These are phyloP conservation scores for Atherinomorus stipes DNA, from an alignment of 2,113 vertebrate species.

Conservation along the genomic window DNA sequence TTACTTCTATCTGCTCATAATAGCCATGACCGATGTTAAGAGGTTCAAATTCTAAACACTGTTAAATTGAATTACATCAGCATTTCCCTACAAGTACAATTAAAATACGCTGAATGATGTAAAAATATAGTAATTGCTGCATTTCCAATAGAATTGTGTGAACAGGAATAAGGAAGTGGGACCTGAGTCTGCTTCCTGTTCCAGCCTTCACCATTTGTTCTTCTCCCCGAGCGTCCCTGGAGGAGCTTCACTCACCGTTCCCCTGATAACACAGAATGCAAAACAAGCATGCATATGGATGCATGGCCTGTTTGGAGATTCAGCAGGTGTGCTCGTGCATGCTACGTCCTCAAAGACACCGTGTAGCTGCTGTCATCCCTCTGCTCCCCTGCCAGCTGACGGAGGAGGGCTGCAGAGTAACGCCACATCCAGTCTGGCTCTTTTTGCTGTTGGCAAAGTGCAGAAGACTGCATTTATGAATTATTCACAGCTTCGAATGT, in stretches of 20 bases:
- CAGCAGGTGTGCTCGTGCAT: conserved; percentile 27
- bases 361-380: conserved; percentile 40
- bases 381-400: conserved; percentile 40
- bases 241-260: conserved; percentile 22
- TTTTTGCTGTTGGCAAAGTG: conserved; percentile 16
- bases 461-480: conserved; percentile 36
- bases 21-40: too few species aligned
- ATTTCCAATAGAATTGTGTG: too few species aligned
- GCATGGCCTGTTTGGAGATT: conserved; percentile 30
- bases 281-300: conserved; percentile 59
- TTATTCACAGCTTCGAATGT: conserved; percentile 47
- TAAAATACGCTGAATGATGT: background rate
- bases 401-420: conserved; percentile 8
- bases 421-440: conserved; percentile 6
- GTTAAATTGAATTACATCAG: too few species aligned
- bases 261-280: conserved; percentile 14
- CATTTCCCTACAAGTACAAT: background rate
- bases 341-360: conserved; percentile 28
- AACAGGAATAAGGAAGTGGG: background rate
- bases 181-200: background rate
- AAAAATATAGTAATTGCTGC: too few species aligned
- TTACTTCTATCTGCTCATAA: too few species aligned
- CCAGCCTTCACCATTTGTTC: conserved; percentile 27
- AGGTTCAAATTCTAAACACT: too few species aligned
- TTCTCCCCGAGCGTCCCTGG: conserved; percentile 16